Base-by-base conservation (phyloP, 2,888 invertebrate genomes). In the Pseudanteris insignis region DNA sequence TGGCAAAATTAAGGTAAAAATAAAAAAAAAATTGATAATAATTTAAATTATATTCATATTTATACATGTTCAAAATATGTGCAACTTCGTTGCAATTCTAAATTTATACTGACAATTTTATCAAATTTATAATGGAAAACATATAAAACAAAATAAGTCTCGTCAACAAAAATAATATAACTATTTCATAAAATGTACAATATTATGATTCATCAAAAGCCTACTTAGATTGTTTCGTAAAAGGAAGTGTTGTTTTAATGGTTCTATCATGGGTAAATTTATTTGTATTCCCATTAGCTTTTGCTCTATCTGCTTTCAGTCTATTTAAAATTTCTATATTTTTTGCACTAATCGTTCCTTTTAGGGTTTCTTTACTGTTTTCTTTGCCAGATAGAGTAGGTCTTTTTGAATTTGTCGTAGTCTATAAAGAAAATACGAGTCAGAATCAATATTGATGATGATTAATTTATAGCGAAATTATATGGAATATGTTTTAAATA, bases 281-380 rank as follows among this genome's bases (percentile, higher is more conserved):
- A 5, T 18, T 18, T 18, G 18, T 6, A 18, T 4, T 6, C 18
- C 18, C 18, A 18, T 18, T 18, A 10, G 11, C 12, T 50, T 68
- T 74, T 10, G 64, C 25, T 47, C 65, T 70, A 4, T 73, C 73
- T 10, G 66, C 67, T 51, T 78, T 79, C 9, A 79, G 40, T 63
- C 73, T 78, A 54, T 79, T 79, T 26, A 79, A 54, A 66, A 78
- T 75, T 5, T 77, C 76, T 5, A 78, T 61, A 55, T 74, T 78
- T 44, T 76, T 79, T 6, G 76, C 77, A 26, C 73, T 78, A 74
- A 79, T 77, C 5, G 59, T 55, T 3, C 63, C 8, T 12, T 60
- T 66, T 1, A 50, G 34, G 29, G 64, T 50, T 29, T 66, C 64
- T 53, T 73, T 69, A 18, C 18, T 71, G 48, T 78, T 79, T 43